Base-by-base conservation (phyloP, 2,113 vertebrate species). In the Grammomys dolichurus region DNA sequence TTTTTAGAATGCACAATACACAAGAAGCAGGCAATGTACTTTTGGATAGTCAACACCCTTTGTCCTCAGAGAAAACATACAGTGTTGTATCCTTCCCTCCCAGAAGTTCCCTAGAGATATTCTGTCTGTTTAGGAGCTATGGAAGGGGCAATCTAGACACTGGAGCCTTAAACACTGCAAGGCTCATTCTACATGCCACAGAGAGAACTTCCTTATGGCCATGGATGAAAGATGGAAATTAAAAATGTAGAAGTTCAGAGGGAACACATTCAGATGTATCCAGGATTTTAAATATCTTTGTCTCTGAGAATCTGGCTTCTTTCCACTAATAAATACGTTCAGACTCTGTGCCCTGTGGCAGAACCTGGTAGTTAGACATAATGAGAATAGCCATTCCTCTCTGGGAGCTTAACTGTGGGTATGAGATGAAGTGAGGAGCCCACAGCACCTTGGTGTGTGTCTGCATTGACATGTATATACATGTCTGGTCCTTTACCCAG, bases 1-100 rank as follows among this genome's bases (percentile, higher is more conserved):
- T 96, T 96, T 96, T 96, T 84, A 91, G 96, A 97, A 97, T 95
- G 80, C 54, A 97, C 90, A 91, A 65, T 80, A 87, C 90, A 69
- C 78, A 33, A 63, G 69, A 91, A 94, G 77, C 31, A 96, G 91
- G 80, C 96, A 87, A 26, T 96, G 94, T 93, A 94, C 97, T 96
- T 97, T 97, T 96, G 87, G 94, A 89, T 58, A 89, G 87, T 96
- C 89, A 87, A 80, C 33, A 93, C 94, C 81, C 43, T 90, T 96
- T 92, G 69, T 96, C 77, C 92, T 81, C 54, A 26, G 31, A 60
- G 58, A 93, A 94, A 95, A 92, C 51, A 67, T n/a, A 48, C 40
- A 80, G 4, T 65, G 54, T 46, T 92, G 22, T 90, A 73, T 54
- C 86, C 56, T 33, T 67, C 40, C 8, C 92, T 28, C 48, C 19